A percentile compares a stretch with the other conserved stretches of the same genome.
Evolutionary conservation across 2,797 vertebrate genomes (phyloP).

Genomic region (Mus spretus): DNA sequence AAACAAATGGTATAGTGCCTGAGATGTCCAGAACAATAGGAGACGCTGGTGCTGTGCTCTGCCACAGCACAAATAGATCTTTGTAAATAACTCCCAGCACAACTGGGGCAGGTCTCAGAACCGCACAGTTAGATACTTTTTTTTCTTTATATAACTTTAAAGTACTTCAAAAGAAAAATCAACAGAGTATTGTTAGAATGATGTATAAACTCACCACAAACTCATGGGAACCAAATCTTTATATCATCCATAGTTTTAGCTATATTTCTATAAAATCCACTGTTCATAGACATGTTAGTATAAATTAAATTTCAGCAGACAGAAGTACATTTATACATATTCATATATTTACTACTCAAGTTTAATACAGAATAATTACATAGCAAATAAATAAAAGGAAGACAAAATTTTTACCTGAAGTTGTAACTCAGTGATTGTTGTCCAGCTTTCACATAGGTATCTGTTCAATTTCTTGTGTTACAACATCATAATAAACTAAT

Average conservation of each 20-base stretch:
- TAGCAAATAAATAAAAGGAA: background rate
- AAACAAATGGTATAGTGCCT: conserved; percentile 80
- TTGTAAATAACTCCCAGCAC: conserved; percentile 82
- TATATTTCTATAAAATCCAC: conserved; percentile 7
- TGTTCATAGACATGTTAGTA: fast-evolving
- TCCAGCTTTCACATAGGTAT: fast-evolving
- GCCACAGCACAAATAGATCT: conserved; percentile 81
- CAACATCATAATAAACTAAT: background rate
- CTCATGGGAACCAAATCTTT: background rate
- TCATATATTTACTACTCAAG: background rate
- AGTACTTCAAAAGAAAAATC: conserved; percentile 11
- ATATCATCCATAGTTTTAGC: background rate
- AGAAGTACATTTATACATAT: background rate
- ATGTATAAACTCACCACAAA: background rate
- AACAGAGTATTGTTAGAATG: conserved; percentile 6
- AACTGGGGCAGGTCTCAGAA: conserved; percentile 73
- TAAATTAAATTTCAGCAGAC: background rate
- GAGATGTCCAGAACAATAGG: conserved; percentile 85
- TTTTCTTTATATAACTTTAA: conserved; percentile 52
- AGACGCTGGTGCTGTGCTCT: conserved; percentile 75
- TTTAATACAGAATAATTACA: background rate
- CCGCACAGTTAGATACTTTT: conserved; percentile 8
- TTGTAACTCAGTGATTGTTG: background rate
- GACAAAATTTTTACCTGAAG: background rate
- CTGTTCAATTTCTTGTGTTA: background rate